phyloP scores from a whole-genome alignment of 1,140 invertebrate species.

The Drosophila kurseongensis region DNA sequence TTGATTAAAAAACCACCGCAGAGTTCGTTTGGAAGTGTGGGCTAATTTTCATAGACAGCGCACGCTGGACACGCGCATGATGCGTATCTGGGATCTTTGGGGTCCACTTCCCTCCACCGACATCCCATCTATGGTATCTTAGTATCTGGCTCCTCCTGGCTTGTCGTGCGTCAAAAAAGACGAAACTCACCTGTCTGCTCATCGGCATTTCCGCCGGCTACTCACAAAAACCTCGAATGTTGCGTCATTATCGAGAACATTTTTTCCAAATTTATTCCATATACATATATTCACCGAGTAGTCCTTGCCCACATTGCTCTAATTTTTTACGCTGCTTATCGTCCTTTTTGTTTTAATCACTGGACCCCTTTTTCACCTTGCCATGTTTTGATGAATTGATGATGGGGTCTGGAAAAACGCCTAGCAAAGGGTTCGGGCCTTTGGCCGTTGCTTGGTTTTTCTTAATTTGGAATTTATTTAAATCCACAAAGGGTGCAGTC shows the following conservation, averaged over 20 bases:
- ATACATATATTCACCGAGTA: slow-evolving; percentile 47
- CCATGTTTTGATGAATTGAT: slow-evolving; percentile 83
- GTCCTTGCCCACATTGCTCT: slow-evolving; percentile 66
- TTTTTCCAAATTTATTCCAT: slow-evolving; percentile 77
- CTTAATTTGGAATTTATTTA: slow-evolving; percentile 84
- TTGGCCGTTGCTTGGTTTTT: slow-evolving; percentile 58
- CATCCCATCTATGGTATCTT: slow-evolving; percentile 11
- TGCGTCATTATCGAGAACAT: slow-evolving; percentile 74
- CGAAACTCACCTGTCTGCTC: slow-evolving; percentile 69
- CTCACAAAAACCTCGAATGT: slow-evolving; percentile 76
- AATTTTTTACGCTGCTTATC: slow-evolving; percentile 82
- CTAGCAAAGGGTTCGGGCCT: slow-evolving; percentile 17
- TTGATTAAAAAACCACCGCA: slow-evolving; percentile 61
- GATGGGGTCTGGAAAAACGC: slow-evolving; percentile 76
- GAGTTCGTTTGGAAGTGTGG: slow-evolving; percentile 15
- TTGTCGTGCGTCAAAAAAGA: slow-evolving; percentile 52
- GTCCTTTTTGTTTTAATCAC: slow-evolving; percentile 78
- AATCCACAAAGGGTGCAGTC: slow-evolving; percentile 64
- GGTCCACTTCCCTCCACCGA: not conserved
- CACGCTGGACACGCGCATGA: slow-evolving; percentile 71
- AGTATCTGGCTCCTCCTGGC: slow-evolving; percentile 6
- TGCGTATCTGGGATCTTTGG: slow-evolving; percentile 36
- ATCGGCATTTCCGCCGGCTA: slow-evolving; percentile 70
- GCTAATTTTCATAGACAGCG: slow-evolving; percentile 74
- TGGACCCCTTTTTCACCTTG: slow-evolving; percentile 28